phyloP scores from a whole-genome alignment of 1,140 invertebrate genomes.

The Holotrichia oblita region DNA sequence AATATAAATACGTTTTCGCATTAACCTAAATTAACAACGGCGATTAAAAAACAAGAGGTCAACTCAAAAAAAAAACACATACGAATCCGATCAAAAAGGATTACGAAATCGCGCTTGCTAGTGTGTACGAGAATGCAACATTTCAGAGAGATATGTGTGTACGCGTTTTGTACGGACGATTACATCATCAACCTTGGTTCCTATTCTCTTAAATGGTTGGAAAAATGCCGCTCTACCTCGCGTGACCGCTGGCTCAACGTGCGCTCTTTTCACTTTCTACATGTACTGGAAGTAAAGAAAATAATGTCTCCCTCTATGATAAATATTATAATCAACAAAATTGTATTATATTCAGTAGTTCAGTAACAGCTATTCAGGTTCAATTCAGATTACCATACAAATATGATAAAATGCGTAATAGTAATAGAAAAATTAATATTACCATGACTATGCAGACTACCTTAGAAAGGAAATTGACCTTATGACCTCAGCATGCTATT shows the following conservation, averaged over 20 bases:
- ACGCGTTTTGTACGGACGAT: not conserved
- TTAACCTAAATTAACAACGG: not conserved
- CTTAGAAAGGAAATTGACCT: no score
- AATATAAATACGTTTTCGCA: not conserved
- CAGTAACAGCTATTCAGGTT: no score
- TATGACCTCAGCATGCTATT: no score
- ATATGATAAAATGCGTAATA: no score
- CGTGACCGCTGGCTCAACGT: not conserved
- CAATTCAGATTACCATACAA: no score
- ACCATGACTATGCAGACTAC: no score
- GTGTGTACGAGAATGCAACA: not conserved
- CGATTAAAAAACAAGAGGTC: not conserved
- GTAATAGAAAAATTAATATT: no score
- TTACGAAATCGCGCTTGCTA: not conserved
- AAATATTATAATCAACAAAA: no score
- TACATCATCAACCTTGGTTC: conserved; percentile 36
- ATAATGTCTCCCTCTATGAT: no score
- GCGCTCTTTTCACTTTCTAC: not conserved
- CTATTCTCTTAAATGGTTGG: conserved; percentile 24
- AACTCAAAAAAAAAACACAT: not conserved
- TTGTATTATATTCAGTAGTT: no score
- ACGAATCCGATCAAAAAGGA: not conserved
- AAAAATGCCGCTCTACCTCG: not conserved
- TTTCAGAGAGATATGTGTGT: not conserved
- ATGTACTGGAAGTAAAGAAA: not conserved